Conservation (phyloP, 1,140 invertebrate genomes). For the Drosophila hydei region DNA sequence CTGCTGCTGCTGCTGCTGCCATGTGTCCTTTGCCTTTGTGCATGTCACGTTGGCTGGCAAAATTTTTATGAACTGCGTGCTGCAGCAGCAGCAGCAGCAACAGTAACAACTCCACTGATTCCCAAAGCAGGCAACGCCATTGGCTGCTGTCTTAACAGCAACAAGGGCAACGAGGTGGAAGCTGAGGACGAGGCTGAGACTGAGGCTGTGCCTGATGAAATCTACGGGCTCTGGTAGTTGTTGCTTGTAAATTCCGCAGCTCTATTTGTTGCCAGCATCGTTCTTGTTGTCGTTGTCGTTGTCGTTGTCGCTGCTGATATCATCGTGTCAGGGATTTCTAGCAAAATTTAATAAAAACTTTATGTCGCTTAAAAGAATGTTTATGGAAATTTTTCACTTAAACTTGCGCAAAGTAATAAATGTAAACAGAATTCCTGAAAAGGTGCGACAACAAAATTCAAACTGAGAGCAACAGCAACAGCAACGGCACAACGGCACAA, state of each 20-base stretch:
- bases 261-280: slow-evolving; percentile 68
- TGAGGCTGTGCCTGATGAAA: slow-evolving; percentile 12
- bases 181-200: not conserved
- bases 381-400: slow-evolving; percentile 84
- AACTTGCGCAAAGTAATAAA: slow-evolving; percentile 83
- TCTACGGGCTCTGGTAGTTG: slow-evolving; percentile 56
- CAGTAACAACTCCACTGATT: slow-evolving; percentile 25
- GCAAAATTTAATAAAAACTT: slow-evolving; percentile 84
- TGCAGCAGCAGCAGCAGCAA: slow-evolving; percentile 35
- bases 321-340: slow-evolving; percentile 68
- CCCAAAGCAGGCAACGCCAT: slow-evolving; percentile 14
- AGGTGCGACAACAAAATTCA: slow-evolving; percentile 83
- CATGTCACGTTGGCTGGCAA: slow-evolving; percentile 80
- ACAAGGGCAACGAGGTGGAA: slow-evolving; percentile 15
- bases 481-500: no score
- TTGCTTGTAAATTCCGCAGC: slow-evolving; percentile 69
- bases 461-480: slow-evolving; percentile 39
- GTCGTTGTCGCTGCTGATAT: slow-evolving; percentile 47
- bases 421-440: slow-evolving; percentile 83
- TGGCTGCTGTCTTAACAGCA: slow-evolving; percentile 58
- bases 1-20: slow-evolving; percentile 26
- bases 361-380: slow-evolving; percentile 83
- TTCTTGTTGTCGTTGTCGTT: slow-evolving; percentile 34
- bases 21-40: slow-evolving; percentile 79
- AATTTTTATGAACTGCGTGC: slow-evolving; percentile 82